Percentiles rank a stretch among this genome's conserved stretches.
phyloP scores from a whole-genome alignment of 2,797 vertebrate genomes.

The Anguilla pacifica region DNA sequence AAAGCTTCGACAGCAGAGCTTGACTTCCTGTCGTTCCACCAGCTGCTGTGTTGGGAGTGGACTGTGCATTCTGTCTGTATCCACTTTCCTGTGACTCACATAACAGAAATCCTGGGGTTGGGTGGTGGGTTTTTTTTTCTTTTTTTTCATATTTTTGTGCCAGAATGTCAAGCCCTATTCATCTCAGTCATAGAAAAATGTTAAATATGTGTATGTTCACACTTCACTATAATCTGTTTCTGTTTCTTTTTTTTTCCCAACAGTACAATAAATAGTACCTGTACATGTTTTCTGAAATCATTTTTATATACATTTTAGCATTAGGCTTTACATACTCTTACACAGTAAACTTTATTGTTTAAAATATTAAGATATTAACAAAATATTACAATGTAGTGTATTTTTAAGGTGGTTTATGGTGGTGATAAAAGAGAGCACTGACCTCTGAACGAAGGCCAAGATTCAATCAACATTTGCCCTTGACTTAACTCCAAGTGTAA shows the following conservation, averaged over 20 bases:
- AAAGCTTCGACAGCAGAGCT: neutral
- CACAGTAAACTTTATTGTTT: neutral
- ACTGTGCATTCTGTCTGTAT: neutral
- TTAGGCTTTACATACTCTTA: neutral
- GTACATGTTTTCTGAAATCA: too few species aligned
- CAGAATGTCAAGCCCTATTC: neutral
- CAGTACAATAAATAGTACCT: neutral
- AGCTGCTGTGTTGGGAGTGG: neutral
- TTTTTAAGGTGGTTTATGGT: neutral
- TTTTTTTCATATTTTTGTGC: neutral
- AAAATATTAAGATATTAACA: neutral
- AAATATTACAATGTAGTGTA: neutral
- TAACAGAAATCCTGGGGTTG: neutral
- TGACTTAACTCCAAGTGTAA: neutral
- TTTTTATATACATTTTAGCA: neutral
- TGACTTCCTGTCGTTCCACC: neutral
- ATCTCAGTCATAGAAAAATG: neutral
- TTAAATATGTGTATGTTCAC: neutral
- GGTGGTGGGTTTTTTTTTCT: neutral
- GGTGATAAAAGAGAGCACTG: neutral
- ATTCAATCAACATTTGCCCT: neutral
- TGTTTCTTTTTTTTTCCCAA: too few species aligned
- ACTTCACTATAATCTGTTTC: neutral
- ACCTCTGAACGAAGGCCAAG: neutral
- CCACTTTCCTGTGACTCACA: conserved; percentile 4